Percentiles rank a stretch among this genome's conserved stretches.
Evolutionary conservation across 1,140 invertebrate species (phyloP).

Genomic region (Helicoverpa zea): DNA sequence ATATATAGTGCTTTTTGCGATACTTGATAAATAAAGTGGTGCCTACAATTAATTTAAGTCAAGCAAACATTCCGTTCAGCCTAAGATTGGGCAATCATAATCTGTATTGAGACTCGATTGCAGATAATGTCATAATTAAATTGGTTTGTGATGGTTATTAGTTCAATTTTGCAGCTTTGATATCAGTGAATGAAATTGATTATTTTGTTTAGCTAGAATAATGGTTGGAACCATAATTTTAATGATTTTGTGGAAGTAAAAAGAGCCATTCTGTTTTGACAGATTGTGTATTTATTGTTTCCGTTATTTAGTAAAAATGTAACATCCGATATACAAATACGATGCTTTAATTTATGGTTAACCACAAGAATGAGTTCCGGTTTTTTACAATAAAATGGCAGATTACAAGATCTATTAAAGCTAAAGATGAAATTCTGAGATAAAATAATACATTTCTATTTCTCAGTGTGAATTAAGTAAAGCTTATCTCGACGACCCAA

Average conservation of each 20-base stretch:
- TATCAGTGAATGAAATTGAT: too few relatives aligned
- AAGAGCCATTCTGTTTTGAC: not conserved
- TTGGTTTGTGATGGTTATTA: not conserved
- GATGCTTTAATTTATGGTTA: not conserved
- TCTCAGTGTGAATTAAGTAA: constrained; percentile 45
- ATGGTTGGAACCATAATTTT: too few relatives aligned
- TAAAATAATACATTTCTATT: constrained; percentile 34
- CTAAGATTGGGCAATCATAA: constrained; percentile 7
- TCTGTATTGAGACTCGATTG: not conserved
- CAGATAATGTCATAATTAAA: not conserved
- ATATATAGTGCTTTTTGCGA: constrained; percentile 14
- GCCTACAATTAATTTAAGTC: constrained; percentile 3
- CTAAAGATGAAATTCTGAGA: constrained; percentile 36
- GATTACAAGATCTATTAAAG: constrained; percentile 15
- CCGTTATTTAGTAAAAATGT: not conserved
- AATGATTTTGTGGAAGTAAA: not conserved
- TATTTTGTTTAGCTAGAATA: not conserved
- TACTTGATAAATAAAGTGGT: constrained; percentile 2
- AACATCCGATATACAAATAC: not conserved
- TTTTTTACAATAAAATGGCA: not conserved
- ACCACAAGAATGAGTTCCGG: not conserved
- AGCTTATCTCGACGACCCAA: constrained; percentile 52
- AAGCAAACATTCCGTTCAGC: not conserved
- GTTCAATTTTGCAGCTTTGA: not conserved
- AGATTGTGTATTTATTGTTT: constrained; percentile 7